A percentile compares a stretch with the other conserved stretches of the same genome.
Conservation (phyloP, 1,140 invertebrate genomes). For the Dendroctonus ponderosae region DNA sequence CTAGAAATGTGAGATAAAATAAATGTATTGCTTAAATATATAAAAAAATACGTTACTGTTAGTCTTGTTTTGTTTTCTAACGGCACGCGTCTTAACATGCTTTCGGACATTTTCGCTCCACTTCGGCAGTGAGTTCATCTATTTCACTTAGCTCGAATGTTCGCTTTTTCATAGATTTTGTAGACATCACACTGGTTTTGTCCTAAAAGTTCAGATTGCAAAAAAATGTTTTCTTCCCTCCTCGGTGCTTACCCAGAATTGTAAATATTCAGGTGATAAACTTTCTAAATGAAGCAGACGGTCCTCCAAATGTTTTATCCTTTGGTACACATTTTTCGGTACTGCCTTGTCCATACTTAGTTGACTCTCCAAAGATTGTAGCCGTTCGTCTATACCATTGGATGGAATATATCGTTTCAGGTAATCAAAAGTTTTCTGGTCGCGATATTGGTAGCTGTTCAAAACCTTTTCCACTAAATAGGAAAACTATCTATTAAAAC, state of each 20-base stretch:
- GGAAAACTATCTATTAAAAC: conserved; percentile 34
- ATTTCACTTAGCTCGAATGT: conserved; percentile 44
- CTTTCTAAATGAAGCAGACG: conserved; percentile 65
- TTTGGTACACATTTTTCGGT: conserved; percentile 59
- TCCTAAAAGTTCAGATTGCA: conserved; percentile 56
- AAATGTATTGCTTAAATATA: too few species aligned
- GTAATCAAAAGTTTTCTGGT: conserved; percentile 45
- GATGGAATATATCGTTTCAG: conserved; percentile 43
- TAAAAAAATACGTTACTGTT: too few species aligned
- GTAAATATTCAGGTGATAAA: conserved; percentile 68
- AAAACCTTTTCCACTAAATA: conserved; percentile 58
- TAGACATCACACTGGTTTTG: conserved; percentile 25
- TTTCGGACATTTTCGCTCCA: conserved; percentile 37
- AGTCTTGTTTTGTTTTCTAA: too few species aligned
- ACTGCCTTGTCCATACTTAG: conserved; percentile 56
- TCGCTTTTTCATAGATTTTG: conserved; percentile 43
- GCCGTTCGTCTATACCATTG: conserved; percentile 58
- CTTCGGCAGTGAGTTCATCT: conserved; percentile 43
- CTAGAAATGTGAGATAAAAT: too few species aligned
- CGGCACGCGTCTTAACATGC: too few species aligned
- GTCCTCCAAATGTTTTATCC: conserved; percentile 67
- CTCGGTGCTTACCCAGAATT: conserved; percentile 59
- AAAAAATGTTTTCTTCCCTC: conserved; percentile 1
- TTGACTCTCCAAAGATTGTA: conserved; percentile 58
- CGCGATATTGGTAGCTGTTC: conserved; percentile 55